Evolutionary conservation across 2,113 vertebrate species (phyloP).

Genomic region (Zeus faber): DNA sequence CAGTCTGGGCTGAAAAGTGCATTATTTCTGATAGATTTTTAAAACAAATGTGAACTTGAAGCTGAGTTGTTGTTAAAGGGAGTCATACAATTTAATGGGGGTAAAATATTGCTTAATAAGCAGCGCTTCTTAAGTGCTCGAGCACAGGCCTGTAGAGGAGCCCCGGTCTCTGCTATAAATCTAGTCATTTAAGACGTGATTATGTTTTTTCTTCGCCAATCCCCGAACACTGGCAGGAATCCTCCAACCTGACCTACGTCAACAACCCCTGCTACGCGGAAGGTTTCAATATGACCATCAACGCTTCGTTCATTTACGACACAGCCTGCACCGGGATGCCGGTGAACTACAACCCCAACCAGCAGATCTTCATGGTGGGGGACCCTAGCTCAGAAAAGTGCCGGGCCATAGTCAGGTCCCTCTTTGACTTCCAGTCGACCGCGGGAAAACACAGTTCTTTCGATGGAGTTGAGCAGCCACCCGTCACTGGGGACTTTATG

Average conservation of each 20-base stretch:
- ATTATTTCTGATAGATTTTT: slow-evolving; percentile 17
- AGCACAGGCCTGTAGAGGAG: not conserved
- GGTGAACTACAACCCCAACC: slow-evolving; percentile 52
- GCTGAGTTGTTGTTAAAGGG: slow-evolving; percentile 3
- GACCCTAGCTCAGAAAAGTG: slow-evolving; percentile 74
- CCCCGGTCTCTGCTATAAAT: not conserved
- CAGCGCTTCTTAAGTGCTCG: not conserved
- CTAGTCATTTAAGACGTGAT: not conserved
- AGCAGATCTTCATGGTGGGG: slow-evolving; percentile 72
- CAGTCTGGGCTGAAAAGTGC: slow-evolving; percentile 36
- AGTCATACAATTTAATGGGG: not conserved
- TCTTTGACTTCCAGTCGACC: slow-evolving; percentile 83
- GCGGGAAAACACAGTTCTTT: slow-evolving; percentile 76
- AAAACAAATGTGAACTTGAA: slow-evolving; percentile 12
- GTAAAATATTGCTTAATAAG: not conserved
- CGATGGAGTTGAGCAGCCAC: slow-evolving; percentile 80
- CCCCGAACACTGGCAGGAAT: slow-evolving; percentile 37
- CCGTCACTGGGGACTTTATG: slow-evolving; percentile 82
- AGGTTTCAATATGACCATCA: slow-evolving; percentile 62
- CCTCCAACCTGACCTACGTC: slow-evolving; percentile 37
- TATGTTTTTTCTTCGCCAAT: not conserved
- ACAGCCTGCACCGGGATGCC: slow-evolving; percentile 80
- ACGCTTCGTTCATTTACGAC: slow-evolving; percentile 70
- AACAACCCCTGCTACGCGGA: slow-evolving; percentile 84
- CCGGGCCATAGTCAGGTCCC: slow-evolving; percentile 66